Conservation (phyloP, 2,113 vertebrate species). For the Takifugu flavidus region DNA sequence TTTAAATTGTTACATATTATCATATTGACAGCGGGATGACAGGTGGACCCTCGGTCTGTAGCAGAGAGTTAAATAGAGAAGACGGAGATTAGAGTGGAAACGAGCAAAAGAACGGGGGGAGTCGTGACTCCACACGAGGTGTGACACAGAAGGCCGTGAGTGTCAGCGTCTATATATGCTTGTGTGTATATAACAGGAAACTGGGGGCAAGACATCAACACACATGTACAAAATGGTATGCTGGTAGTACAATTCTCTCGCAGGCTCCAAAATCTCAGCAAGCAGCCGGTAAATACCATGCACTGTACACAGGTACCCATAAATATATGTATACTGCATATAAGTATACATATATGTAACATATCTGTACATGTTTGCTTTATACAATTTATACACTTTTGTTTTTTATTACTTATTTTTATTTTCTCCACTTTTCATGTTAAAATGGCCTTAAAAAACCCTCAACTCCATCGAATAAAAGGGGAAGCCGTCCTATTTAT, state of each 20-base stretch:
- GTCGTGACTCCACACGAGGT: slow-evolving; percentile 37
- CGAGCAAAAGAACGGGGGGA: slow-evolving; percentile 57
- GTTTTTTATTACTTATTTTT: slow-evolving; percentile 58
- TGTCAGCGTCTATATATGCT: slow-evolving; percentile 28
- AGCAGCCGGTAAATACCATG: slow-evolving; percentile 76
- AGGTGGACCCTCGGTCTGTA: slow-evolving; percentile 64
- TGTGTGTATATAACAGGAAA: slow-evolving; percentile 48
- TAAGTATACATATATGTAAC: slow-evolving; percentile 58
- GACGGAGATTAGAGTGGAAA: slow-evolving; percentile 58
- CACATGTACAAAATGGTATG: slow-evolving; percentile 74
- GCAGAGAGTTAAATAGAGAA: slow-evolving; percentile 54
- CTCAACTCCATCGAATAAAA: slow-evolving; percentile 79
- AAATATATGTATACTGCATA: slow-evolving; percentile 58
- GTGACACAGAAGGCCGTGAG: slow-evolving; percentile 48
- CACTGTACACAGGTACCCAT: slow-evolving; percentile 63
- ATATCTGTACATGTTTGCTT: slow-evolving; percentile 62
- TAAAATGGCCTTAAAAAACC: slow-evolving; percentile 81
- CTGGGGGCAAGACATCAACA: slow-evolving; percentile 65
- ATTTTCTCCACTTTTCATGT: slow-evolving; percentile 63
- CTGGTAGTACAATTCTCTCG: slow-evolving; percentile 79
- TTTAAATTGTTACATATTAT: slow-evolving; percentile 63
- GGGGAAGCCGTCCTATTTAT: slow-evolving; percentile 91
- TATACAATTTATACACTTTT: slow-evolving; percentile 63
- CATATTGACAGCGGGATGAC: slow-evolving; percentile 57
- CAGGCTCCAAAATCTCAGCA: slow-evolving; percentile 74